Conservation (phyloP, 1,140 invertebrate species). For the Thaumatotibia leucotreta region DNA sequence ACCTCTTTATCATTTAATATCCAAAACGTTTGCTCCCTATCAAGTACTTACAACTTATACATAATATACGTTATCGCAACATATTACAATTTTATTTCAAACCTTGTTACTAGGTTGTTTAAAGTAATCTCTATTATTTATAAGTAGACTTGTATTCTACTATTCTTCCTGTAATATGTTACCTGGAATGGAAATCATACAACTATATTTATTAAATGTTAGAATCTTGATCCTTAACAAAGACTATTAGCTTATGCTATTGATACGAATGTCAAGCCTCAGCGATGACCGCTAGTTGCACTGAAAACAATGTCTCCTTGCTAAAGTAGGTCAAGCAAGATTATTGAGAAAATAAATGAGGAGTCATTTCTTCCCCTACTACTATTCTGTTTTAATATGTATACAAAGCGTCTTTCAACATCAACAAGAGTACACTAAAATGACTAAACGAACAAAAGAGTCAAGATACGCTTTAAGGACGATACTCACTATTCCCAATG, state of each 20-base stretch:
- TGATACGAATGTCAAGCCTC: not conserved
- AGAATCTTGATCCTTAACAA: not conserved
- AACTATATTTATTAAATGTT: not conserved
- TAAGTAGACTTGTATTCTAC: not conserved
- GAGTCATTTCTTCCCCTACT: too few species aligned
- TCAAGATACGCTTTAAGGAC: too few species aligned
- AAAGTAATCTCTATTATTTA: too few species aligned
- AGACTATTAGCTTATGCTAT: not conserved
- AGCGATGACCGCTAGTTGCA: not conserved
- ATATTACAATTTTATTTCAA: not conserved
- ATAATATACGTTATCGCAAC: not conserved
- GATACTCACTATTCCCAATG: too few species aligned
- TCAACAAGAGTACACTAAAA: too few species aligned
- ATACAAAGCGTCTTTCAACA: too few species aligned
- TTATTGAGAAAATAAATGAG: too few species aligned
- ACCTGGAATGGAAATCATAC: not conserved
- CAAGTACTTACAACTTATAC: not conserved
- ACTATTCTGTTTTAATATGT: too few species aligned
- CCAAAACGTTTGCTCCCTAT: slow-evolving; percentile 17
- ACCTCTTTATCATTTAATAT: slow-evolving; percentile 46
- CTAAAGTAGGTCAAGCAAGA: too few species aligned
- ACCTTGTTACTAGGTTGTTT: not conserved
- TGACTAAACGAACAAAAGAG: too few species aligned
- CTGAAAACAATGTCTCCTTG: not conserved
- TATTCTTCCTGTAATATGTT: not conserved